Conservation (phyloP, 2,113 vertebrate genomes). For the Emydura subglobosa region DNA sequence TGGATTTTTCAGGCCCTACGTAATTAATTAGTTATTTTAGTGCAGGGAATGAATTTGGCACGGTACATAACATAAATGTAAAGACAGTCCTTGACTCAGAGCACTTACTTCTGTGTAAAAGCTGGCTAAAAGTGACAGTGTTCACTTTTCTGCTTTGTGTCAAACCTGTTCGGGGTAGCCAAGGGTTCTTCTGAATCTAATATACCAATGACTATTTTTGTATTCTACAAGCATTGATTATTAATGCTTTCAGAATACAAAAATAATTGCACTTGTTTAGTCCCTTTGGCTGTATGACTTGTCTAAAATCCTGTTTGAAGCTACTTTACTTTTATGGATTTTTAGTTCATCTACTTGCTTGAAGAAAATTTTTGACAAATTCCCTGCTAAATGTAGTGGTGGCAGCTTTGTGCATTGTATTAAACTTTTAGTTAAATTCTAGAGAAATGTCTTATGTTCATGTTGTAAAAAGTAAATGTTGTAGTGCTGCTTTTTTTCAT, state of each 20-base stretch:
- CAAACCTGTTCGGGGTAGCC: background rate
- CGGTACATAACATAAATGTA: background rate
- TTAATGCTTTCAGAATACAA: background rate
- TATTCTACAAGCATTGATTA: background rate
- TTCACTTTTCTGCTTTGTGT: background rate
- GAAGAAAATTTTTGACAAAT: background rate
- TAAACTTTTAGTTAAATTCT: background rate
- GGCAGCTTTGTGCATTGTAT: background rate
- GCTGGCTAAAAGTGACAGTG: background rate
- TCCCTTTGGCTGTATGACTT: background rate
- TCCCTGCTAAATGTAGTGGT: background rate
- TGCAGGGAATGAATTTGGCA: background rate
- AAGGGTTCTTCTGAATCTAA: background rate
- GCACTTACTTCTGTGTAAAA: background rate
- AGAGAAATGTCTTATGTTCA: background rate
- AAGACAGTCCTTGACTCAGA: background rate
- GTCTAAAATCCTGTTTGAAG: background rate
- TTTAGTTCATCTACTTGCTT: background rate
- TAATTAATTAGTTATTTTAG: background rate
- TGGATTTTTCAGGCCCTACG: background rate
- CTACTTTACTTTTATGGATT: background rate
- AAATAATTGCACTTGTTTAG: background rate
- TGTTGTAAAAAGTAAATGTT: background rate
- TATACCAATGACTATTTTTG: background rate
- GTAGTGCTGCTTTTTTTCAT: background rate